phyloP scores from a whole-genome alignment of 2,888 invertebrate species.

The Sarcophaga subvicina region DNA sequence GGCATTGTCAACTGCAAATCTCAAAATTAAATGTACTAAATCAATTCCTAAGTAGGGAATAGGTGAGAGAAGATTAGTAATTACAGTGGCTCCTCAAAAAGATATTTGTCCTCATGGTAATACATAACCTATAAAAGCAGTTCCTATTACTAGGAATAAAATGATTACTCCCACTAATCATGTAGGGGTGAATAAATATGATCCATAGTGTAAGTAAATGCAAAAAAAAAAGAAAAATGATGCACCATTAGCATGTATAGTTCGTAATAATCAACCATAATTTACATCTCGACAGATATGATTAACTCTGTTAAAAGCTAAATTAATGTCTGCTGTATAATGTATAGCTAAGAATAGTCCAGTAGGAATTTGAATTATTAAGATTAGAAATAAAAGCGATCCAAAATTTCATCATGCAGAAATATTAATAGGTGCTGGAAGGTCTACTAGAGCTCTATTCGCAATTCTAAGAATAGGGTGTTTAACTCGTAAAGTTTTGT shows the following conservation, averaged over 20 bases:
- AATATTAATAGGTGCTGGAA: too few relatives aligned
- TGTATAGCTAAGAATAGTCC: constrained; percentile 88
- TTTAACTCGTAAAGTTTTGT: constrained; percentile 77
- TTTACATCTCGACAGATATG: constrained; percentile 84
- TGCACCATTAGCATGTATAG: constrained; percentile 87
- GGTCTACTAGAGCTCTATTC: too few relatives aligned
- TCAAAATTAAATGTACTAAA: too few relatives aligned
- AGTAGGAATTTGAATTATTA: constrained; percentile 86
- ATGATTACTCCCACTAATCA: constrained; percentile 87
- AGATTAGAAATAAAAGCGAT: constrained; percentile 84
- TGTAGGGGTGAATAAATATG: constrained; percentile 83
- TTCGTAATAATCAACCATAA: constrained; percentile 63
- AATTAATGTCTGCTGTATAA: constrained; percentile 85
- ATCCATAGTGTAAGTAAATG: constrained; percentile 85
- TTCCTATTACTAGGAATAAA: constrained; percentile 86
- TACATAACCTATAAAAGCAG: constrained; percentile 90
- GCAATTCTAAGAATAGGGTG: too few relatives aligned
- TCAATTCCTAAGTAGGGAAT: constrained; percentile 86
- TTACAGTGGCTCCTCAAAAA: constrained; percentile 91
- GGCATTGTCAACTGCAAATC: constrained; percentile 88
- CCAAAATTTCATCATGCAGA: too few relatives aligned
- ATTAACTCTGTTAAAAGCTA: constrained; percentile 86
- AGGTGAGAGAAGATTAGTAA: constrained; percentile 88
- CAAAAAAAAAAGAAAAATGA: constrained; percentile 89
- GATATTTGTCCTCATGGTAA: constrained; percentile 92